Percentiles rank a stretch among this genome's conserved stretches.
Conservation (phyloP, 2,113 vertebrate species). For the Sceloporus undulatus region DNA sequence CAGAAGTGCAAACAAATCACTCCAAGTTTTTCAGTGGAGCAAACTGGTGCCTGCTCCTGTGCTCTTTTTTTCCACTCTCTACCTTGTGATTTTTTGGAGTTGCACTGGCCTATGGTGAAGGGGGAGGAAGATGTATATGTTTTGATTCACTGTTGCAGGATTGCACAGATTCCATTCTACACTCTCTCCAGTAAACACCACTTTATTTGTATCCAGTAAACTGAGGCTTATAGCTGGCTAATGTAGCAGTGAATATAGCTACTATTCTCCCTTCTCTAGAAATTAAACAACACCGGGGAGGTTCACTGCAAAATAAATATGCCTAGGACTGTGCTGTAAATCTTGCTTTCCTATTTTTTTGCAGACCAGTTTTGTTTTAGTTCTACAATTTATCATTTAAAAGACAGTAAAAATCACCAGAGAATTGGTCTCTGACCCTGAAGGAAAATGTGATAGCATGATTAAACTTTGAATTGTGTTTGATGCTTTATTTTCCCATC, state of each 20-base stretch:
- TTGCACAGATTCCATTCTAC: background rate
- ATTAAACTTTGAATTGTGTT: no score
- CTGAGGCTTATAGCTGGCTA: no score
- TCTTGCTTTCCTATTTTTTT: background rate
- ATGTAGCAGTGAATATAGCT: background rate
- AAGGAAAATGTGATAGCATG: background rate
- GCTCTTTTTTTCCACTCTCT: background rate
- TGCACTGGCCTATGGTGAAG: no score
- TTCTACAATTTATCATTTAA: background rate
- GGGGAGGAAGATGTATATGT: background rate
- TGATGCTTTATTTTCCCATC: no score
- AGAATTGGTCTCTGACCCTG: background rate
- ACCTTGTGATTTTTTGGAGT: background rate
- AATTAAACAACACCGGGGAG: background rate
- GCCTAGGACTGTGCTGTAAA: background rate
- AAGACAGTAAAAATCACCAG: background rate
- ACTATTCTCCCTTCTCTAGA: background rate
- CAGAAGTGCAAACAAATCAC: background rate
- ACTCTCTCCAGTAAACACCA: no score
- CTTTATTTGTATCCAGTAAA: no score
- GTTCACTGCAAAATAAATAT: background rate
- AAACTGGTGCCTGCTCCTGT: background rate
- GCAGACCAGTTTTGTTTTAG: no score
- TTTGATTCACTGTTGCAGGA: background rate
- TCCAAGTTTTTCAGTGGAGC: background rate